Evolutionary conservation across 1,140 invertebrate species (phyloP).

Genomic region (Pseudomyrmex flavicornis): DNA sequence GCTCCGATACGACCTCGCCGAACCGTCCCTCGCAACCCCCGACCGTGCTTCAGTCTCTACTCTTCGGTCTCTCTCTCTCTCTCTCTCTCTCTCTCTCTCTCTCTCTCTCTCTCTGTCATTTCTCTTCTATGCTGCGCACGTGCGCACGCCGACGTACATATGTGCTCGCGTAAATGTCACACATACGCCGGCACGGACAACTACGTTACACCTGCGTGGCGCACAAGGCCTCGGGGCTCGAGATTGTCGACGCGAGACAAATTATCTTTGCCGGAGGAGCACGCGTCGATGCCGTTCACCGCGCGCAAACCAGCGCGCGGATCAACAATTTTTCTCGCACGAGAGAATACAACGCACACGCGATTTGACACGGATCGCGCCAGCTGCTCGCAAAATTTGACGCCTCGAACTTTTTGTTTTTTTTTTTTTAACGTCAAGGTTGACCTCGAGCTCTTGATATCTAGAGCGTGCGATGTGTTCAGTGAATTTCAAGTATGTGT

Average conservation of each 20-base stretch:
- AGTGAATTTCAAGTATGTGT: neutral
- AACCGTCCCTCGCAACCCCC: constrained; percentile 55
- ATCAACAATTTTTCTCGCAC: constrained; percentile 47
- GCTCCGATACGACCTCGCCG: constrained; percentile 77
- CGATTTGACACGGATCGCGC: neutral
- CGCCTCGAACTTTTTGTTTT: constrained; percentile 3
- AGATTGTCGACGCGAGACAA: constrained; percentile 69
- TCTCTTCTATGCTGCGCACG: constrained; percentile 42
- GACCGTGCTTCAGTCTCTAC: neutral
- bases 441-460: constrained; percentile 48
- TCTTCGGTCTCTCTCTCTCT: neutral
- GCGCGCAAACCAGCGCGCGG: constrained; percentile 21
- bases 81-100: constrained; percentile 10
- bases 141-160: constrained; percentile 52
- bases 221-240: constrained; percentile 50
- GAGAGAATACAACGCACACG: constrained; percentile 1
- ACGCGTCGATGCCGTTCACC: constrained; percentile 66
- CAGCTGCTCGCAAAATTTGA: constrained; percentile 15
- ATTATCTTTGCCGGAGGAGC: constrained; percentile 67
- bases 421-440: constrained; percentile 3
- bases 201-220: constrained; percentile 53
- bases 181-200: constrained; percentile 46
- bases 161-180: constrained; percentile 69
- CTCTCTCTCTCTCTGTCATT: constrained; percentile 1
- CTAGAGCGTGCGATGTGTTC: constrained; percentile 21